Conservation (phyloP, 2,888 invertebrate species). For the Limnephilus marmoratus region DNA sequence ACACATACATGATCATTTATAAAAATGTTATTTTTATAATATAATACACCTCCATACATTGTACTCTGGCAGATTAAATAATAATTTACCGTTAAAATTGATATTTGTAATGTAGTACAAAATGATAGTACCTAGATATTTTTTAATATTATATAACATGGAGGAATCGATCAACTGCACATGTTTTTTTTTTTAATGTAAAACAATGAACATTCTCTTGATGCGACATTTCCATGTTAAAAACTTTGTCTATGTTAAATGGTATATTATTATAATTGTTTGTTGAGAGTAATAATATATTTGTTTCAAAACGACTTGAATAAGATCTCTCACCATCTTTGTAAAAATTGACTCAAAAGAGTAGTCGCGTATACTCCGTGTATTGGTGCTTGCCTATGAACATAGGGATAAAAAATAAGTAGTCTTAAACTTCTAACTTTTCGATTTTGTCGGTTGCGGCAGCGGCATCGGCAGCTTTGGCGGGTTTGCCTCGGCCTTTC, state of each 20-base stretch:
- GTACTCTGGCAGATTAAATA: conserved; percentile 9
- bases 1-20: conserved; percentile 14
- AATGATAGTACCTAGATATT: background rate
- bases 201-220: background rate
- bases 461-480: conserved; percentile 52
- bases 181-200: no score
- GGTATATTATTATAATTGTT: background rate
- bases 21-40: conserved; percentile 19
- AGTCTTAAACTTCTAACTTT: conserved; percentile 61
- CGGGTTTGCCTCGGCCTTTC: conserved; percentile 57
- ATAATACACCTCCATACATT: conserved; percentile 29
- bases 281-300: conserved; percentile 2
- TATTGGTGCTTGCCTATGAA: conserved; percentile 33
- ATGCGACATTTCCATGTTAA: background rate
- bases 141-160: background rate
- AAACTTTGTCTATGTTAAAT: background rate
- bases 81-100: background rate
- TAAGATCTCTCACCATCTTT: background rate
- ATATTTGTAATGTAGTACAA: background rate
- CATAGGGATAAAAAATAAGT: conserved; percentile 19
- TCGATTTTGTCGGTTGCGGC: conserved; percentile 61
- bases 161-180: background rate
- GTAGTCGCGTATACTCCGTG: conserved; percentile 7
- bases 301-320: background rate
- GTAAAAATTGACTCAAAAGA: background rate